Percentiles rank a stretch among this genome's conserved stretches.
Evolutionary conservation across 2,888 invertebrate genomes (phyloP).

Genomic region (Neoitamus cyanurus): DNA sequence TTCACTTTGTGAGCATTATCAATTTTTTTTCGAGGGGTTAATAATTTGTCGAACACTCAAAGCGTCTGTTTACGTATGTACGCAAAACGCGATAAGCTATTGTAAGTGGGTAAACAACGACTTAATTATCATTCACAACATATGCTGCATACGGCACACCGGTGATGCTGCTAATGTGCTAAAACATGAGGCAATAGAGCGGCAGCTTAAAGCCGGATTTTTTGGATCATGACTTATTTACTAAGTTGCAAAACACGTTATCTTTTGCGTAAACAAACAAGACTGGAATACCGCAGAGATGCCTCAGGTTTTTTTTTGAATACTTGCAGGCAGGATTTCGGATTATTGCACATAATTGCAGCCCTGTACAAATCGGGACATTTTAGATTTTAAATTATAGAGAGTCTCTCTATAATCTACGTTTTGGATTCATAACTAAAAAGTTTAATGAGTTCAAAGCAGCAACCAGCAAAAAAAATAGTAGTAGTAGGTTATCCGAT

Average conservation of each 20-base stretch:
- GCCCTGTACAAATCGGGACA: not conserved
- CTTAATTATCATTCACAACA: not conserved
- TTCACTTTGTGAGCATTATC: not conserved
- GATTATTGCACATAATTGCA: not conserved
- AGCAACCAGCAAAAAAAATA: too few relatives aligned
- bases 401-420: too few relatives aligned
- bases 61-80: not conserved
- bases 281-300: not conserved
- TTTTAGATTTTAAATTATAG: too few relatives aligned
- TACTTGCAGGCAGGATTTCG: too few relatives aligned
- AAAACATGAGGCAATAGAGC: not conserved
- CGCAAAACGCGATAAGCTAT: not conserved
- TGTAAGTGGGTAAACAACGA: not conserved
- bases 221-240: not conserved
- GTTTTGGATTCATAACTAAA: too few relatives aligned
- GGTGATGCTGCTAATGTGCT: not conserved
- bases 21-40: not conserved
- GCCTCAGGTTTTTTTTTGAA: not conserved
- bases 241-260: not conserved
- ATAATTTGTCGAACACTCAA: not conserved
- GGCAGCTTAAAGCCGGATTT: not conserved
- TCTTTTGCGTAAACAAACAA: not conserved
- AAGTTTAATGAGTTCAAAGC: too few relatives aligned
- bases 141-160: not conserved
- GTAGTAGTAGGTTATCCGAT: too few relatives aligned